Conservation (phyloP, 2,797 vertebrate genomes). For the Oryzias dopingdopingensis region DNA sequence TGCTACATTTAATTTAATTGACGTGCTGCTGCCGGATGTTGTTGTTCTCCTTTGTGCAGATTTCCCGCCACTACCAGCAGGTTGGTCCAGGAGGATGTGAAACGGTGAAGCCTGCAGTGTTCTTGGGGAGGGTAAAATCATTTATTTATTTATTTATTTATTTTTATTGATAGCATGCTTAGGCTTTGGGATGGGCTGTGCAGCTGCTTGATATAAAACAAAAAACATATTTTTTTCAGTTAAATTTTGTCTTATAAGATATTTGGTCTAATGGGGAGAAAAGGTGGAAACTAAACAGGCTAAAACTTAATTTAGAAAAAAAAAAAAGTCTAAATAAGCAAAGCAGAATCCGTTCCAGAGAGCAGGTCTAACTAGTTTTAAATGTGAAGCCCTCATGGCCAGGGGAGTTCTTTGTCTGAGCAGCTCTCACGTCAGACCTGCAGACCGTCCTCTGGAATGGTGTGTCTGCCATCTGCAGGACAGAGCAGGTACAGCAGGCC, state of each 20-base stretch:
- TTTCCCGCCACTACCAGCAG: constrained; percentile 38
- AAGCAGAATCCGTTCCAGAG: constrained; percentile 28
- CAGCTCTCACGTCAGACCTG: constrained; percentile 38
- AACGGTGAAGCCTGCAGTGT: constrained; percentile 3
- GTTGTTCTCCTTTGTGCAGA: constrained; percentile 63
- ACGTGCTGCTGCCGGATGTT: constrained; percentile 68
- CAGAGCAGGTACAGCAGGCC: constrained; percentile 9
- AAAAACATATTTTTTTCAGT: background rate
- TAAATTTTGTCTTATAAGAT: too few relatives aligned
- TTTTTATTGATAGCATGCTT: background rate
- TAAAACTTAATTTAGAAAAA: background rate
- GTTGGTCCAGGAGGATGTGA: constrained; percentile 13
- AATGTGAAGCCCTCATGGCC: constrained; percentile 51
- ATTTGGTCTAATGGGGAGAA: too few relatives aligned
- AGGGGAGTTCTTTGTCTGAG: constrained; percentile 74
- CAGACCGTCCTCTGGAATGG: constrained; percentile 66
- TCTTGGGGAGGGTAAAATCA: constrained; percentile 1
- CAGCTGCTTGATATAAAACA: background rate
- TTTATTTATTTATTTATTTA: too few relatives aligned
- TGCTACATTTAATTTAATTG: constrained; percentile 72
- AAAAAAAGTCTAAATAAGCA: constrained; percentile 4
- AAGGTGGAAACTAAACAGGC: background rate
- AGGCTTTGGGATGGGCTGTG: background rate
- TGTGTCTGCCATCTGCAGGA: constrained; percentile 80
- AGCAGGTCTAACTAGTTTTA: constrained; percentile 41